Conservation (phyloP, 2,888 invertebrate species). For the Temnothorax unifasciatus region DNA sequence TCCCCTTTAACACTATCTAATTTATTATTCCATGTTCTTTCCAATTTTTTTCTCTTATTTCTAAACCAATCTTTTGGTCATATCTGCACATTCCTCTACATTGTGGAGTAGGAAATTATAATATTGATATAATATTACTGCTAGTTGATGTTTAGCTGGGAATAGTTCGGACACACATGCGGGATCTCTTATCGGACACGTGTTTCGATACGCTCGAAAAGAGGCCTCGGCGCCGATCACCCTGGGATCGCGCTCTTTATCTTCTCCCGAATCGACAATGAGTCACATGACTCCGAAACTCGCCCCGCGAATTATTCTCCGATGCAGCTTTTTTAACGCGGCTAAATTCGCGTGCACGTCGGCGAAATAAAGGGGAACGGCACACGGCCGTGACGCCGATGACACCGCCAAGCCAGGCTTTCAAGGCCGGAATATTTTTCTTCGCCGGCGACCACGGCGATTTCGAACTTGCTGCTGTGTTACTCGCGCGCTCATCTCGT, state of each 20-base stretch:
- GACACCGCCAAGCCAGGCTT: background rate
- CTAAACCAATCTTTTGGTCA: too few species aligned
- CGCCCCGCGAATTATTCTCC: background rate
- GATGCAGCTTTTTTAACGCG: background rate
- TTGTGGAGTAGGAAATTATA: too few species aligned
- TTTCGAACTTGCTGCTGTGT: background rate
- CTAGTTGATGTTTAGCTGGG: too few species aligned
- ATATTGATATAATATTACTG: too few species aligned
- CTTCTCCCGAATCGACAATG: background rate
- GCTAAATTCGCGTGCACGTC: background rate
- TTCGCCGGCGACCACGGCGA: background rate
- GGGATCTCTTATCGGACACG: too few species aligned
- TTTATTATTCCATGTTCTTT: too few species aligned
- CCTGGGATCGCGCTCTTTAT: background rate
- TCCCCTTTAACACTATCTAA: too few species aligned
- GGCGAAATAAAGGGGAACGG: background rate
- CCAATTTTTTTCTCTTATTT: too few species aligned
- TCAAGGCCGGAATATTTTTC: slow-evolving; percentile 23
- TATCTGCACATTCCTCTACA: too few species aligned
- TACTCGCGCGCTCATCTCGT: background rate
- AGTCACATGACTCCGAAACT: background rate
- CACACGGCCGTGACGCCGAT: background rate
- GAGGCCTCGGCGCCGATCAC: background rate
- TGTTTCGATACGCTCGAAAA: background rate
- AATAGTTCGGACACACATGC: too few species aligned